Percentiles rank a stretch among this genome's conserved stretches.
Conservation (phyloP, 2,888 invertebrate genomes). For the Tipula confusa region DNA sequence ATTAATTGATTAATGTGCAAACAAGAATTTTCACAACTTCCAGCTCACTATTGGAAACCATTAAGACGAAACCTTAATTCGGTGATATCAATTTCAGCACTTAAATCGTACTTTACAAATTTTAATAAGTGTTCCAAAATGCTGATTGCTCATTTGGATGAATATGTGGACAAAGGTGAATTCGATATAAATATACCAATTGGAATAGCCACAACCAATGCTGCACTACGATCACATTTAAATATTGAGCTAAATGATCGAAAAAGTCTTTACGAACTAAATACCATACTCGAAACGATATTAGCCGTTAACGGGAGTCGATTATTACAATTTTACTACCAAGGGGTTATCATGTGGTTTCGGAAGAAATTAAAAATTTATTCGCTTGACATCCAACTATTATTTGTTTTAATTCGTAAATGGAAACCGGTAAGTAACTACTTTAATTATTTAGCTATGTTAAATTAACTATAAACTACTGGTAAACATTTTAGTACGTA, state of each 20-base stretch:
- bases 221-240: not conserved
- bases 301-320: not conserved
- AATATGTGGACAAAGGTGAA: not conserved
- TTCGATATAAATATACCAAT: not conserved
- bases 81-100: not conserved
- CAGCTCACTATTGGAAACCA: not conserved
- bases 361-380: not conserved
- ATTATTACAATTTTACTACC: not conserved
- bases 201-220: not conserved
- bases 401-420: too few relatives aligned
- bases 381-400: not conserved
- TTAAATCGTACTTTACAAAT: not conserved
- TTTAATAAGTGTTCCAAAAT: not conserved
- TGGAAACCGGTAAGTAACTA: not conserved
- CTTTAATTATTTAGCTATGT: too few relatives aligned
- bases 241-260: not conserved
- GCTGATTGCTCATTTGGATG: not conserved
- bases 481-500: not conserved
- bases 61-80: not conserved
- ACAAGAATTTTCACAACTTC: not conserved
- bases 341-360: not conserved
- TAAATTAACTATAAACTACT: too few relatives aligned
- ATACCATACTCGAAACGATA: not conserved
- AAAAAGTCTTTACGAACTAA: not conserved
- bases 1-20: too few relatives aligned